phyloP scores from a whole-genome alignment of 2,888 invertebrate genomes.

The Hyppa rectilinea region DNA sequence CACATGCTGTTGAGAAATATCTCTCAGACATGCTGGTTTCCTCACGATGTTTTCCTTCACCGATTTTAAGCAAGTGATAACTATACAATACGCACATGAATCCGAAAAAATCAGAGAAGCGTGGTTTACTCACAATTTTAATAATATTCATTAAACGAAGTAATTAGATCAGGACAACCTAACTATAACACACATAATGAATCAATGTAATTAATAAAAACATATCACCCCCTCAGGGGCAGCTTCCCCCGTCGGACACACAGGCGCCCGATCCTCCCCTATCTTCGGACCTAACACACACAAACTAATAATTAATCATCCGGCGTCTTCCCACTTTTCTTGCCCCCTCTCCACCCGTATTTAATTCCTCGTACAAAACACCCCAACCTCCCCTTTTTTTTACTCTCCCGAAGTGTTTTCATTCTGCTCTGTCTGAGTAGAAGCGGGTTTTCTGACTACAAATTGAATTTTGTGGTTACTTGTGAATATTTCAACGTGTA shows the following conservation, averaged over 20 bases:
- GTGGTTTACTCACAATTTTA: neutral
- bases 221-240: constrained; percentile 56
- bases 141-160: constrained; percentile 24
- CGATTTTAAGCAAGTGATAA: no score
- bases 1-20: no score
- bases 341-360: constrained; percentile 78
- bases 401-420: constrained; percentile 79
- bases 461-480: constrained; percentile 90
- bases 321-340: constrained; percentile 82
- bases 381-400: constrained; percentile 81
- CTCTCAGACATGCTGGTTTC: no score
- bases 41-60: no score
- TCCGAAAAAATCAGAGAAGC: no score
- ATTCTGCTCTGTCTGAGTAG: constrained; percentile 86
- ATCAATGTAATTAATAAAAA: constrained; percentile 73
- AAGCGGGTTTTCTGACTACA: constrained; percentile 81
- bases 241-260: constrained; percentile 60
- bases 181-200: constrained; percentile 63
- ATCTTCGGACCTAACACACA: constrained; percentile 86
- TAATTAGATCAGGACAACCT: constrained; percentile 46
- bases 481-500: constrained; percentile 85
- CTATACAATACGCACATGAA: no score
- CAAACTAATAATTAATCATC: constrained; percentile 91
- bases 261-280: constrained; percentile 70
- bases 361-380: constrained; percentile 87